These are phyloP conservation scores for Rhinichthys osculus DNA, from an alignment of 2,797 vertebrate genomes.

Conservation along the genomic window DNA sequence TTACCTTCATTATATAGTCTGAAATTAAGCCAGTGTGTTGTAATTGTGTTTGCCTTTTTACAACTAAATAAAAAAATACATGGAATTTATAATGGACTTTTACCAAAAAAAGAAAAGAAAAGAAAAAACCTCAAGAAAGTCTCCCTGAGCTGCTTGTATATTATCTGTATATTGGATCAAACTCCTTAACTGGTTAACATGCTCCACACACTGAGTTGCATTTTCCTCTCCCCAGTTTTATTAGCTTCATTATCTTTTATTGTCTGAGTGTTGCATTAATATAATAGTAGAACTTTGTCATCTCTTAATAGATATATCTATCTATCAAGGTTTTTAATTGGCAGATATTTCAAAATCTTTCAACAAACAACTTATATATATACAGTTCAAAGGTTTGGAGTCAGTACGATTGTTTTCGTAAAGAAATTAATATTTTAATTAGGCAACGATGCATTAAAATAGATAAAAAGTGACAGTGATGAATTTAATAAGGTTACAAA, in stretches of 20 bases:
- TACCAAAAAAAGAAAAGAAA: too few relatives aligned
- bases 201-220: not conserved
- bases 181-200: not conserved
- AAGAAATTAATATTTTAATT: not conserved
- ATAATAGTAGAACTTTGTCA: not conserved
- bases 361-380: not conserved
- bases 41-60: too few relatives aligned
- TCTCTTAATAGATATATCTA: slow-evolving; percentile 7
- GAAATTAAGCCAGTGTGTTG: too few relatives aligned
- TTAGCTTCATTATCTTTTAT: slow-evolving; percentile 17
- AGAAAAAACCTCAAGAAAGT: too few relatives aligned
- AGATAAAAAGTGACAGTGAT: not conserved
- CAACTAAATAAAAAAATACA: too few relatives aligned
- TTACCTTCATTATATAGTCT: too few relatives aligned
- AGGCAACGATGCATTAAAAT: not conserved
- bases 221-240: slow-evolving; percentile 16
- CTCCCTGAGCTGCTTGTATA: not conserved
- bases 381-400: not conserved
- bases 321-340: not conserved
- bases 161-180: not conserved
- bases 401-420: not conserved
- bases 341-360: not conserved
- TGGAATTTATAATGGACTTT: too few relatives aligned
- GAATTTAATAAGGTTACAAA: not conserved
- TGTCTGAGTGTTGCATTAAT: slow-evolving; percentile 9